Evolutionary conservation across 1,140 invertebrate species (phyloP), one percentile per base, ranked within the genome.

Genomic region (Mamestra configurata): DNA sequence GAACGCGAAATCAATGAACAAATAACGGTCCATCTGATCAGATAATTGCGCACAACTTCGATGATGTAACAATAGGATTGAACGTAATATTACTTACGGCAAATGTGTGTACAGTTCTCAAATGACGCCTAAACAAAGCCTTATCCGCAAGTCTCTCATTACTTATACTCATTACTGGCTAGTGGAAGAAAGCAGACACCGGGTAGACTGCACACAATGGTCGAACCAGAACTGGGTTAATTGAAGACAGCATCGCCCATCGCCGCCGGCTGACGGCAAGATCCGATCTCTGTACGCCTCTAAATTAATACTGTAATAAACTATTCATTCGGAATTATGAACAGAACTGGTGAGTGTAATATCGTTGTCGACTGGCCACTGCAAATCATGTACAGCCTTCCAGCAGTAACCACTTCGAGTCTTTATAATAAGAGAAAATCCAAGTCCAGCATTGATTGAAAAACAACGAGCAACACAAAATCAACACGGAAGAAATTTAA

Each of bases 171-270:
- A 88, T 88, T 89, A 88, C 86, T 83, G 80, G 71, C 77, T 77
- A 84, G 84, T 86, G 87, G 89, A 93, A 90, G 92, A 93, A 94
- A 93, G 91, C 90, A 94, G 91, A 93, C 92, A 92, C 87, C 82
- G 87, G 72, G 82, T 79, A 94, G 92, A 94, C 92, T 82, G 79
- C 73, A 86, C 83, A 93, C 90, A 92, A 91, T 88, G 88, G 86
- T 78, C 86, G 79, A 68, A 86, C 86, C 84, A 85, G 83, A 93
- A 89, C 82, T 94, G 89, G 92, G 91, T 94, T 93, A 93, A 93
- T 92, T 92, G 90, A 92, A 92, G 90, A 90, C 88, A 91, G 91
- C 86, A 88, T 83, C 88, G 82, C 77, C 85, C 83, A 88, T 84
- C 79, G 90, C 92, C 89, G 87, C 79, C 82, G 88, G 89, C 87